phyloP scores from a whole-genome alignment of 2,797 vertebrate genomes.

The Aythya fuligula region DNA sequence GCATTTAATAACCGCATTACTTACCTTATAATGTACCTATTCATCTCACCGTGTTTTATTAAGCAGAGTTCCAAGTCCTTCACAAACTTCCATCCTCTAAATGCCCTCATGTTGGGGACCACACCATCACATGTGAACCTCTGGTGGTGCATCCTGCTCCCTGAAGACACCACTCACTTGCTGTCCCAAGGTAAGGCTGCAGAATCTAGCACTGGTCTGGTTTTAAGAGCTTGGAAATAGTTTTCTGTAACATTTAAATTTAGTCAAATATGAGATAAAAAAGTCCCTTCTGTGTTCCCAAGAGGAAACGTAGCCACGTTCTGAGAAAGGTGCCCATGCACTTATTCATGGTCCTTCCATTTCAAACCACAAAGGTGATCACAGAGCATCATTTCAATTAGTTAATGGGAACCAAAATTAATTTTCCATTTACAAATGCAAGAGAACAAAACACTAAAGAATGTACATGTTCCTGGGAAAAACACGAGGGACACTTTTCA shows the following conservation, averaged over 20 bases:
- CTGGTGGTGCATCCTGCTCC: neutral
- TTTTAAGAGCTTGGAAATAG: neutral
- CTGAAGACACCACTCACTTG: neutral
- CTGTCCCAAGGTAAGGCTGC: neutral
- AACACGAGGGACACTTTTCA: neutral
- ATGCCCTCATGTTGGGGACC: accelerated
- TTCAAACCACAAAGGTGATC: neutral
- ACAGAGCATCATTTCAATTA: neutral
- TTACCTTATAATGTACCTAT: neutral
- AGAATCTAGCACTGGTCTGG: neutral
- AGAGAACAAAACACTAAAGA: neutral
- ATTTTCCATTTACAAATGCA: neutral
- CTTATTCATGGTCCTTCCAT: neutral
- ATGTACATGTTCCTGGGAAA: neutral
- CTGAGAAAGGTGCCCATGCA: neutral
- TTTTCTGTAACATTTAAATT: neutral
- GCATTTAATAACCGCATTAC: neutral
- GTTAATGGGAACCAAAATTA: neutral
- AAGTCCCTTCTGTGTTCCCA: accelerated
- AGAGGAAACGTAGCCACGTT: accelerated
- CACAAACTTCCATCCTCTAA: neutral
- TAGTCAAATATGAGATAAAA: neutral
- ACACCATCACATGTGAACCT: neutral
- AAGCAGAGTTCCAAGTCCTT: neutral
- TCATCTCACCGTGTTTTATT: neutral